These are phyloP conservation scores for Dendrophyllia cribrosa DNA, from an alignment of 64 coral and sea anemone genomes.

Conservation along the genomic window DNA sequence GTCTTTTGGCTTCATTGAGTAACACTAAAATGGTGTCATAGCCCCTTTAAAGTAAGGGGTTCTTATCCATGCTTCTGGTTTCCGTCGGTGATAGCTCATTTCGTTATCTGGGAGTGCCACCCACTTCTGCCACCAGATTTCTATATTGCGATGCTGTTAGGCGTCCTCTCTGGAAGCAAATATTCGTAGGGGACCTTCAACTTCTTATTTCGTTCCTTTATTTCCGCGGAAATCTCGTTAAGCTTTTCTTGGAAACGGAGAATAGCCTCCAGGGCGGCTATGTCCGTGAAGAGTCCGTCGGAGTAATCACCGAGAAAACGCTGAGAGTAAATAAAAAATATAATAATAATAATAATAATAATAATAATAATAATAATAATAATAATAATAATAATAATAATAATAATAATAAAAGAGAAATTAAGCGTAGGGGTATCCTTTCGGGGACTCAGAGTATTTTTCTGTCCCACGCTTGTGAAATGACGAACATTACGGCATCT, in stretches of 20 bases:
- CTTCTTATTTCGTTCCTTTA: constrained; percentile 74
- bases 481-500: too few relatives aligned
- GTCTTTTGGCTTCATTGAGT: too few relatives aligned
- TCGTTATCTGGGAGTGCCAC: too few relatives aligned
- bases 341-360: too few relatives aligned
- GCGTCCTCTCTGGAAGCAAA: constrained; percentile 77
- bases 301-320: constrained; percentile 89
- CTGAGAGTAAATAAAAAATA: constrained; percentile 27
- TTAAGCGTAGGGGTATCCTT: too few relatives aligned
- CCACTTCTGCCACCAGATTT: too few relatives aligned
- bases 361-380: neutral
- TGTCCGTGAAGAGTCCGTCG: constrained; percentile 67
- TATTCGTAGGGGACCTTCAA: constrained; percentile 81
- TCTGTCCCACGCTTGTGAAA: too few relatives aligned
- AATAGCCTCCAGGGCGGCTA: constrained; percentile 49
- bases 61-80: too few relatives aligned
- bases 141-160: constrained; percentile 93
- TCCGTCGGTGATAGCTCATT: too few relatives aligned
- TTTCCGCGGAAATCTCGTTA: constrained; percentile 70
- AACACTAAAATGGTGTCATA: too few relatives aligned
- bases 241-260: constrained; percentile 79
- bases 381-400: neutral
- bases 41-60: too few relatives aligned
- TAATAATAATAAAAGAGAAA: neutral
- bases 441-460: too few relatives aligned